Evolutionary conservation across 2,113 vertebrate species (phyloP).

Genomic region (Pteronura brasiliensis): DNA sequence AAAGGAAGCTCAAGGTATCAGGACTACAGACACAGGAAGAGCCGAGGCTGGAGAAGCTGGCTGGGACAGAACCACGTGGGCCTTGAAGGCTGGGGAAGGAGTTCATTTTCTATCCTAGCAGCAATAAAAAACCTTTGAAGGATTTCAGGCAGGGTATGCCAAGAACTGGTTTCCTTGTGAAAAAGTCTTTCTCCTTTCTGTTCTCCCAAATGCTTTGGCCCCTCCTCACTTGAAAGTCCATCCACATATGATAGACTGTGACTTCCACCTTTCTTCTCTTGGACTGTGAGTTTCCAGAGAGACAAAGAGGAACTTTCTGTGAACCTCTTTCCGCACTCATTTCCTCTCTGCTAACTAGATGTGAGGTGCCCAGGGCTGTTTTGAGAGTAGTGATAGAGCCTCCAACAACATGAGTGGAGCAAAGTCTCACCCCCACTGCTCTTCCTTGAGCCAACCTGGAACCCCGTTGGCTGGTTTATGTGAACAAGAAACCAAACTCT

Average conservation of each 20-base stretch:
- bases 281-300: neutral
- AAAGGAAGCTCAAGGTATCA: neutral
- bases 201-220: neutral
- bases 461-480: neutral
- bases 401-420: too few species aligned
- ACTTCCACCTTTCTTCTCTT: neutral
- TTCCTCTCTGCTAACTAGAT: neutral
- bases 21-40: neutral
- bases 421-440: neutral
- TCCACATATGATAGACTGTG: neutral
- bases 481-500: neutral
- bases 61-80: neutral
- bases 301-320: fast-evolving
- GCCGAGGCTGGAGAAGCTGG: neutral
- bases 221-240: neutral
- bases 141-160: neutral
- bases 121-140: neutral
- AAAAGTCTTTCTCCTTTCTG: neutral
- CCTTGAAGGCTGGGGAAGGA: neutral
- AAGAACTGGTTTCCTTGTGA: neutral
- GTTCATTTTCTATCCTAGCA: neutral
- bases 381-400: neutral
- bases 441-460: neutral
- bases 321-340: fast-evolving
- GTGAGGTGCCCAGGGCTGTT: neutral